Conservation (phyloP, 1,140 invertebrate genomes). For the Drosophila eugracilis region DNA sequence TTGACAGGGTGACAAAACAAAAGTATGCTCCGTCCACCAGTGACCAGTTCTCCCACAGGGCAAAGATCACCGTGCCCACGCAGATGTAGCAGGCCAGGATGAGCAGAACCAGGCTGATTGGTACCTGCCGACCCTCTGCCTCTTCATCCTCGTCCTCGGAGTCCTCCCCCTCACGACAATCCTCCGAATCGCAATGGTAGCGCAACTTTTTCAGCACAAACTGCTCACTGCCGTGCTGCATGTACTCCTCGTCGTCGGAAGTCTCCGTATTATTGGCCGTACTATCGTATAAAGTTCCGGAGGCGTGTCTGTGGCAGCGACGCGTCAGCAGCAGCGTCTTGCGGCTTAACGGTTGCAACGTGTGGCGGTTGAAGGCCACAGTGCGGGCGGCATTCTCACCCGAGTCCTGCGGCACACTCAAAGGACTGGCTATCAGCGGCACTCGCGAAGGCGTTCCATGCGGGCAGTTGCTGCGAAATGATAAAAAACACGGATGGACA, state of each 20-base stretch:
- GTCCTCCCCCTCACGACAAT: slow-evolving; percentile 27
- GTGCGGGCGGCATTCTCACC: slow-evolving; percentile 48
- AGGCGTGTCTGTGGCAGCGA: slow-evolving; percentile 66
- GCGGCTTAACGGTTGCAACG: slow-evolving; percentile 68
- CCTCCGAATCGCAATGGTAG: slow-evolving; percentile 29
- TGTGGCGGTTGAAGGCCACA: slow-evolving; percentile 73
- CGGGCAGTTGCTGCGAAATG: slow-evolving; percentile 85
- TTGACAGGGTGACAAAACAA: slow-evolving; percentile 94
- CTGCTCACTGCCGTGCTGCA: slow-evolving; percentile 72
- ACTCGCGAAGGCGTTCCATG: slow-evolving; percentile 90
- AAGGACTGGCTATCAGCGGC: slow-evolving; percentile 87
- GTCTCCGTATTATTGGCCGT: slow-evolving; percentile 71
- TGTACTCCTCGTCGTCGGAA: slow-evolving; percentile 75
- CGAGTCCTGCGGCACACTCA: slow-evolving; percentile 66
- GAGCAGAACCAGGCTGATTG: slow-evolving; percentile 89
- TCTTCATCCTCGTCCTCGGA: slow-evolving; percentile 49
- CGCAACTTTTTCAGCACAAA: slow-evolving; percentile 71
- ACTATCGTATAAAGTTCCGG: slow-evolving; percentile 60
- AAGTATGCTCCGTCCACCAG: slow-evolving; percentile 94
- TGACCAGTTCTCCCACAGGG: slow-evolving; percentile 90
- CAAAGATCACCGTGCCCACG: slow-evolving; percentile 90
- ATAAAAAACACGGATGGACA: slow-evolving; percentile 25
- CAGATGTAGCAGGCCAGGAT: slow-evolving; percentile 90
- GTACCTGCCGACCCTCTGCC: slow-evolving; percentile 86
- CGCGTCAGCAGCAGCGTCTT: slow-evolving; percentile 72